A percentile compares a stretch with the other conserved stretches of the same genome.
Evolutionary conservation across 1,140 invertebrate genomes (phyloP).

Genomic region (Euwallacea fornicatus): DNA sequence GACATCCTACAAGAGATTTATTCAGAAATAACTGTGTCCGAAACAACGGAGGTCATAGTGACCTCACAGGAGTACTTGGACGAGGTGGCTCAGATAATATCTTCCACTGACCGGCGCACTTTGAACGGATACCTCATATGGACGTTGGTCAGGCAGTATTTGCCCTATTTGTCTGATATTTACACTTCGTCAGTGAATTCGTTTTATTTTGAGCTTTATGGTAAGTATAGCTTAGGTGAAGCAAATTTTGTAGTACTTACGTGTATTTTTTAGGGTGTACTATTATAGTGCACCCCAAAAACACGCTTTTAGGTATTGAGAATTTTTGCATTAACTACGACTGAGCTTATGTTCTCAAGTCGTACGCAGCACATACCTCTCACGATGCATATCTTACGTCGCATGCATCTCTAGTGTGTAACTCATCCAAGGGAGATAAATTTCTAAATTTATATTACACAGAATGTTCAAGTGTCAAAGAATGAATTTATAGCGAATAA

Average conservation of each 20-base stretch:
- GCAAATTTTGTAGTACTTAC: neutral
- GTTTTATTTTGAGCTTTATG: conserved; percentile 58
- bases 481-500: too few relatives aligned
- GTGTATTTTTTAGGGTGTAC: neutral
- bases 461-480: too few relatives aligned
- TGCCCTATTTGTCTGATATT: conserved; percentile 61
- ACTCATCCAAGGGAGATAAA: too few relatives aligned
- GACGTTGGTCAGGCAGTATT: conserved; percentile 59
- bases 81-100: conserved; percentile 59
- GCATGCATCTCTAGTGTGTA: too few relatives aligned
- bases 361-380: too few relatives aligned
- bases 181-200: conserved; percentile 58
- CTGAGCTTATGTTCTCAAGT: too few relatives aligned
- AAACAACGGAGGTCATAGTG: conserved; percentile 59
- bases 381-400: too few relatives aligned
- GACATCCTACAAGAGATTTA: conserved; percentile 62
- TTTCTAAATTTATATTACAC: too few relatives aligned
- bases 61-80: conserved; percentile 59
- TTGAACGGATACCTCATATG: conserved; percentile 67
- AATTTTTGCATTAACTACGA: too few relatives aligned
- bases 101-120: conserved; percentile 59
- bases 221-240: conserved; percentile 45
- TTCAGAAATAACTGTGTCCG: conserved; percentile 56
- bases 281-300: neutral
- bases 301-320: neutral